Conservation (phyloP, 2,888 invertebrate species). For the Lottia scabra region DNA sequence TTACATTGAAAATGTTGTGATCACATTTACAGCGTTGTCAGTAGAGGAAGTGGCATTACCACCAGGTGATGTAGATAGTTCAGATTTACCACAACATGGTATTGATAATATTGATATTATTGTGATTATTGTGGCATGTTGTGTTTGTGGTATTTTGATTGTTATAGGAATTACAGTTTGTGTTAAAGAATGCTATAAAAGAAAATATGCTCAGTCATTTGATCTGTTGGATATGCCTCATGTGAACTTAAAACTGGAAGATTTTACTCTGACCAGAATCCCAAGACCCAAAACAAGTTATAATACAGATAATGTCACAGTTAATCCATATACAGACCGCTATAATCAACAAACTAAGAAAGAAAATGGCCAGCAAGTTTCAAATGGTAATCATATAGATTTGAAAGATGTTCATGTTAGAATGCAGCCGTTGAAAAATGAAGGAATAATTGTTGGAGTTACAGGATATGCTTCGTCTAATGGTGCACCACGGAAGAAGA, state of each 20-base stretch:
- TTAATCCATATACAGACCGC: constrained; percentile 26
- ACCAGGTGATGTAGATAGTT: constrained; percentile 1
- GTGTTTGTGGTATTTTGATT: constrained; percentile 43
- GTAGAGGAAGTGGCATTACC: constrained; percentile 22
- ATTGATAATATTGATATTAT: constrained; percentile 47
- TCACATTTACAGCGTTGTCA: constrained; percentile 24
- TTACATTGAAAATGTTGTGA: constrained; percentile 26
- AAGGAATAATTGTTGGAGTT: constrained; percentile 46
- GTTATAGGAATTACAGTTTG: constrained; percentile 40
- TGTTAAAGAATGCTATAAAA: constrained; percentile 44
- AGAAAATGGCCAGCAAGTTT: constrained; percentile 7
- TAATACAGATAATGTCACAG: constrained; percentile 35
- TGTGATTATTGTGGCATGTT: constrained; percentile 48
- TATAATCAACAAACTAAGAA: constrained; percentile 16
- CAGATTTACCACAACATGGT: constrained; percentile 14
- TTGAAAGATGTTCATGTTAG: constrained; percentile 39
- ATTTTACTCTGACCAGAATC: constrained; percentile 52
- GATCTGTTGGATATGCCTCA: constrained; percentile 46
- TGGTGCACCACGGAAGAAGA: neutral
- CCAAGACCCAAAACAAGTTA: constrained; percentile 48
- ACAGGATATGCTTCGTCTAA: constrained; percentile 31
- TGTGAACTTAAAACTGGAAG: constrained; percentile 46
- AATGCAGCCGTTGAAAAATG: constrained; percentile 36
- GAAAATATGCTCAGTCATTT: constrained; percentile 48
- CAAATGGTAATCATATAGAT: constrained; percentile 10